These are phyloP conservation scores for Anolis sagrei DNA, from an alignment of 2,113 vertebrate species.

Conservation along the genomic window DNA sequence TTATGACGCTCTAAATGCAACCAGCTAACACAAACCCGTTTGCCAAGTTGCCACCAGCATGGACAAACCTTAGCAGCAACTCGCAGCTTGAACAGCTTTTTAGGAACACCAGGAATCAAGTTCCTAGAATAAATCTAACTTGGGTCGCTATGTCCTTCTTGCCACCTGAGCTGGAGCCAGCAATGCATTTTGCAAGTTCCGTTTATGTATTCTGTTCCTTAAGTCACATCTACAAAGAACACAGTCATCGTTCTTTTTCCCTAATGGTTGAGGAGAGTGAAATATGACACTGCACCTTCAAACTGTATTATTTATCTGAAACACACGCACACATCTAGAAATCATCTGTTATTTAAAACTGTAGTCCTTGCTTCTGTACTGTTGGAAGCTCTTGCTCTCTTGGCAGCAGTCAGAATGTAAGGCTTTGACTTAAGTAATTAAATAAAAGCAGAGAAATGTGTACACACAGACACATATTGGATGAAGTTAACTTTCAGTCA, in stretches of 20 bases:
- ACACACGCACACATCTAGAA: conserved; percentile 62
- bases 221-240: conserved; percentile 20
- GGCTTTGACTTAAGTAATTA: conserved; percentile 45
- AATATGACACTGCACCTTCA: conserved; percentile 49
- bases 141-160: conserved; percentile 32
- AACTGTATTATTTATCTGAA: conserved; percentile 51
- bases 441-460: conserved; percentile 41
- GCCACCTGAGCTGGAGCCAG: conserved; percentile 59
- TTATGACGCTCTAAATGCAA: conserved; percentile 61
- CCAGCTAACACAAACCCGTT: conserved; percentile 60
- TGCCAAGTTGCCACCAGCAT: not conserved
- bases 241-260: conserved; percentile 14
- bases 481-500: conserved; percentile 10
- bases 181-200: conserved; percentile 52
- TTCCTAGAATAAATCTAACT: conserved; percentile 65
- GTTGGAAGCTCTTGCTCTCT: conserved; percentile 51
- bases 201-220: conserved; percentile 44
- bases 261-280: conserved; percentile 41
- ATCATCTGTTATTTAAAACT: conserved; percentile 61
- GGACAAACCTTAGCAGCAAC: conserved; percentile 42
- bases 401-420: conserved; percentile 54
- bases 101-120: conserved; percentile 53
- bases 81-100: conserved; percentile 63
- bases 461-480: not conserved
- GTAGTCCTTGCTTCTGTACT: conserved; percentile 50